Evolutionary conservation across 2,888 invertebrate genomes (phyloP).

Genomic region (Mythimna vitellina): DNA sequence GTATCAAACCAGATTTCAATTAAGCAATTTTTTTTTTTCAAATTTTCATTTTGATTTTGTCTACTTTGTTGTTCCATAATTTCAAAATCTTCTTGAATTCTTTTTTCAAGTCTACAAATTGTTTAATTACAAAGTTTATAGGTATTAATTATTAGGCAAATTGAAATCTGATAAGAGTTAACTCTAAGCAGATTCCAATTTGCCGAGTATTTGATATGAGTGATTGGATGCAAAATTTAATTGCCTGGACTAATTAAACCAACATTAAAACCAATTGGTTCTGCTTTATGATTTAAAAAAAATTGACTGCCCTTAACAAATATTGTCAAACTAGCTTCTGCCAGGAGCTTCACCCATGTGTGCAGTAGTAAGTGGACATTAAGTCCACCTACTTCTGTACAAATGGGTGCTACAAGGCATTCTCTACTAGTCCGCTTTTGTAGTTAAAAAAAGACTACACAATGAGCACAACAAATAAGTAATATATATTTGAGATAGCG

Average conservation of each 20-base stretch:
- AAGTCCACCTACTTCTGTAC: too few species aligned
- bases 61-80: neutral
- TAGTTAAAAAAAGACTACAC: too few species aligned
- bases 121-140: neutral
- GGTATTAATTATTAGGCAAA: neutral
- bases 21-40: too few species aligned
- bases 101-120: neutral
- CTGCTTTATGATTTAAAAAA: neutral
- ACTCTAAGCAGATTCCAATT: too few species aligned
- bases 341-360: neutral
- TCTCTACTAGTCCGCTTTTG: too few species aligned
- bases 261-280: neutral
- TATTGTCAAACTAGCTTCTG: neutral
- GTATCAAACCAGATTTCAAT: too few species aligned
- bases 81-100: neutral
- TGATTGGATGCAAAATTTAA: neutral
- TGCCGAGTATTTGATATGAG: too few species aligned
- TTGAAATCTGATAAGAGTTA: constrained; percentile 30
- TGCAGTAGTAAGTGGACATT: too few species aligned
- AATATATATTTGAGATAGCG: too few species aligned
- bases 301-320: neutral
- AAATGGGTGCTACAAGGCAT: too few species aligned
- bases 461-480: too few species aligned
- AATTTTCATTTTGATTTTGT: too few species aligned
- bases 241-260: constrained; percentile 9